These are phyloP conservation scores for Macrostomum cliftonense DNA, from an alignment of 2,888 invertebrate species.

Conservation along the genomic window DNA sequence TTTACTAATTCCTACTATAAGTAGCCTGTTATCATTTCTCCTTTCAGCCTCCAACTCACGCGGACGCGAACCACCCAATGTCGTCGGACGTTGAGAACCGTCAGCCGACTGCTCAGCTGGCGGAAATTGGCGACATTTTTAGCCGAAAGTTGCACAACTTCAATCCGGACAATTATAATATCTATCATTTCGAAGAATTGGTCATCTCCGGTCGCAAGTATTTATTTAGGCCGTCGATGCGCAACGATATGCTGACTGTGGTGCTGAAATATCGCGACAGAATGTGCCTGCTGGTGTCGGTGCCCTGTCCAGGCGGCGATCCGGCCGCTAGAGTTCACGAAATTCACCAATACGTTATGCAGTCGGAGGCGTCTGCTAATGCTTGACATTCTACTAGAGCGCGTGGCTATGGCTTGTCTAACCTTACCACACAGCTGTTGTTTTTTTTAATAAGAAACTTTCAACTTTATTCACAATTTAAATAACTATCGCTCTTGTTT, in stretches of 20 bases:
- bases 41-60: no score
- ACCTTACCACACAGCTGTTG: no score
- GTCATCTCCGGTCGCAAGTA: conserved; percentile 5
- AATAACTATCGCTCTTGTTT: no score
- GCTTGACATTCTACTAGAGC: no score
- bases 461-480: no score
- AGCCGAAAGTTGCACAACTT: conserved; percentile 4
- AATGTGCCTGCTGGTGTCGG: conserved; percentile 3
- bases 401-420: no score
- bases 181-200: conserved; percentile 10
- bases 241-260: conserved; percentile 8
- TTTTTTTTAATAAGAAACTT: no score
- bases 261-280: conserved; percentile 5
- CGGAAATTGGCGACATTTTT: conserved; percentile 7
- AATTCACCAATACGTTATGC: conserved; percentile 3
- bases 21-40: no score
- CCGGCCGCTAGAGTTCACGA: conserved; percentile 1
- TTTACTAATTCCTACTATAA: no score
- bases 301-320: conserved; percentile 8
- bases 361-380: background rate
- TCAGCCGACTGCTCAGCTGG: no score
- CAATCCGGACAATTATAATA: conserved; percentile 10
- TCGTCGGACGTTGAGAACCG: no score
- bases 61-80: no score
- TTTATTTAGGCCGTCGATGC: conserved; percentile 5